phyloP scores from a whole-genome alignment of 2,888 invertebrate genomes.

The Stictocephala bisonia region DNA sequence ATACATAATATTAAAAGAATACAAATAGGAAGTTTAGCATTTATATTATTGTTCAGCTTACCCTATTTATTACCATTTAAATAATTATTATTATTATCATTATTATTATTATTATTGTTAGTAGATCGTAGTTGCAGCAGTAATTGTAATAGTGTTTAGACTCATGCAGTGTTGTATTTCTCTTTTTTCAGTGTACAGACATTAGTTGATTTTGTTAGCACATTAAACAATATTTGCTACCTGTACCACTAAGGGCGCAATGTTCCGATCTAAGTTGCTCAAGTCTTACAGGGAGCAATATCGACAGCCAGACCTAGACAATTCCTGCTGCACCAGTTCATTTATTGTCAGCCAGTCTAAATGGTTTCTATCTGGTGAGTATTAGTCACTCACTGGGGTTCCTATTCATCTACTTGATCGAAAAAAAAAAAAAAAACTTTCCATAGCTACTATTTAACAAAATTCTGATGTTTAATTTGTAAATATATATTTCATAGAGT shows the following conservation, averaged over 20 bases:
- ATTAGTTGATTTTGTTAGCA: constrained; percentile 13
- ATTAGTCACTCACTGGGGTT: constrained; percentile 24
- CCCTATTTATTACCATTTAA: constrained; percentile 36
- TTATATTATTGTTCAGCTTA: constrained; percentile 42
- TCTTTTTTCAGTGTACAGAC: constrained; percentile 35
- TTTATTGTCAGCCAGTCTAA: constrained; percentile 15
- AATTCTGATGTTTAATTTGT: constrained; percentile 32
- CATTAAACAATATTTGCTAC: no score
- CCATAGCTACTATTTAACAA: neutral
- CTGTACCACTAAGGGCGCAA: no score
- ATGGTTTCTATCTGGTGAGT: constrained; percentile 26
- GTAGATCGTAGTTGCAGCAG: constrained; percentile 53
- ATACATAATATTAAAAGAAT: constrained; percentile 27
- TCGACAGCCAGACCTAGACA: neutral
- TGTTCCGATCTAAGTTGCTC: neutral
- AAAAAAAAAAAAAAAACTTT: constrained; percentile 12
- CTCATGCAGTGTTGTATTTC: constrained; percentile 55
- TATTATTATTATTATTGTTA: constrained; percentile 54
- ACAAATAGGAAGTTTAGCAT: constrained; percentile 32
- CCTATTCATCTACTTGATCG: constrained; percentile 8
- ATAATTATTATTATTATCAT: no score
- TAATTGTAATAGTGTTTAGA: constrained; percentile 55
- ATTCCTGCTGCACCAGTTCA: constrained; percentile 38
- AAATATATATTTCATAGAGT: constrained; percentile 29
- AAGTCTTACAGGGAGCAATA: neutral